These are phyloP conservation scores for Acanthosoma haemorrhoidale DNA, from an alignment of 2,888 invertebrate genomes.

Conservation along the genomic window DNA sequence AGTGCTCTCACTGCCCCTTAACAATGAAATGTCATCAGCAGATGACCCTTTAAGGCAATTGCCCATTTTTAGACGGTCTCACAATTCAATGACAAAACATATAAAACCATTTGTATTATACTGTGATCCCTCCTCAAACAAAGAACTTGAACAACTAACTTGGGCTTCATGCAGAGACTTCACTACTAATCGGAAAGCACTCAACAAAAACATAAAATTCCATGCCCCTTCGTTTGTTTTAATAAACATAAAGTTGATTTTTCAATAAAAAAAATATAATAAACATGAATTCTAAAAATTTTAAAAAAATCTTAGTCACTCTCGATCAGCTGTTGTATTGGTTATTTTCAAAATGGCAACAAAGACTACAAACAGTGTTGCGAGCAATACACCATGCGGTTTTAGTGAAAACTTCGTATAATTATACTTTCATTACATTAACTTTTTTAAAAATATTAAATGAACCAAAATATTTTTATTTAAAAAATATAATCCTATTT, in stretches of 20 bases:
- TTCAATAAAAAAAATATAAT: background rate
- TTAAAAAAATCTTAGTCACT: slow-evolving; percentile 23
- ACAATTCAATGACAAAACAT: background rate
- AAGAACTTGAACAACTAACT: background rate
- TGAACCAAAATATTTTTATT: background rate
- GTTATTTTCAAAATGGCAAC: slow-evolving; percentile 25
- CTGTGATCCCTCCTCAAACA: background rate
- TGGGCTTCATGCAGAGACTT: background rate
- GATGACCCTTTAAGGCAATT: slow-evolving; percentile 64
- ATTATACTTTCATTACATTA: background rate
- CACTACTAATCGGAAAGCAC: background rate
- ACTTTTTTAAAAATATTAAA: background rate
- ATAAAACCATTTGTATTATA: background rate
- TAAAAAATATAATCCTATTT: too few species aligned
- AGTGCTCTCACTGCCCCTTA: slow-evolving; percentile 55
- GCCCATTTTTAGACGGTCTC: slow-evolving; percentile 52
- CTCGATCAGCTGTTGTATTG: slow-evolving; percentile 25
- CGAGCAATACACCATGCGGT: too few species aligned
- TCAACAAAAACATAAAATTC: background rate
- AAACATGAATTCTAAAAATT: background rate
- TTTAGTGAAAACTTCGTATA: background rate
- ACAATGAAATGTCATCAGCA: slow-evolving; percentile 59
- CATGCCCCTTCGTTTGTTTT: background rate
- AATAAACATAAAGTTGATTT: background rate
- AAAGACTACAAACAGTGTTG: background rate